These are phyloP conservation scores for Ennomos quercinarius DNA, from an alignment of 2,888 invertebrate genomes.

Conservation along the genomic window DNA sequence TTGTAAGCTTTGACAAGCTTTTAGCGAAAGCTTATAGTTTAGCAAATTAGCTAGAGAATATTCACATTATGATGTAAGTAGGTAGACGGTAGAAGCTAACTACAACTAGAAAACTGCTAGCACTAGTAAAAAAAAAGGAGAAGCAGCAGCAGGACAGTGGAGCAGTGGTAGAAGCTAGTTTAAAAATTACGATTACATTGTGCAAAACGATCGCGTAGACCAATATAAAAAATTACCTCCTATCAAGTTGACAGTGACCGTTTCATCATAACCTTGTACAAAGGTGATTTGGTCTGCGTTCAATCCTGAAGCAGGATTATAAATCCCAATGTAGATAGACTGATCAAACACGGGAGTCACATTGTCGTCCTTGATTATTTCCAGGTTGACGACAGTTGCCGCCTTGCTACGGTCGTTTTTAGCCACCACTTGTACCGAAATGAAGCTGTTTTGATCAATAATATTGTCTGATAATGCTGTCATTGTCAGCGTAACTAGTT, in stretches of 20 bases:
- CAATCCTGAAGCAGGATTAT: constrained; percentile 52
- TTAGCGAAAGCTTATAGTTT: too few species aligned
- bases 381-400: constrained; percentile 57
- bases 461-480: constrained; percentile 46
- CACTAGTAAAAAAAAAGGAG: too few species aligned
- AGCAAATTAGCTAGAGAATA: too few species aligned
- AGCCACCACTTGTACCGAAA: constrained; percentile 59
- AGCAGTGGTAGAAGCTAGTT: too few species aligned
- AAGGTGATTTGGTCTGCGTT: constrained; percentile 55
- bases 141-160: too few species aligned
- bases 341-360: constrained; percentile 63
- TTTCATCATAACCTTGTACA: constrained; percentile 64
- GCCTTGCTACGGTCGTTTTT: constrained; percentile 50
- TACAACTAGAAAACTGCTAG: too few species aligned
- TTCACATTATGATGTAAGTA: too few species aligned
- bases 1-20: too few species aligned
- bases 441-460: constrained; percentile 57
- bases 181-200: too few species aligned
- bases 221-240: constrained; percentile 58
- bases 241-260: constrained; percentile 50
- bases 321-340: constrained; percentile 59
- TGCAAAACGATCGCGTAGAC: too few species aligned
- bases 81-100: too few species aligned
- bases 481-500: constrained; percentile 59
- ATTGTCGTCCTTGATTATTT: constrained; percentile 66